Percentiles rank a stretch among this genome's conserved stretches.
Conservation (phyloP, 2,888 invertebrate genomes). For the Leucania comma region DNA sequence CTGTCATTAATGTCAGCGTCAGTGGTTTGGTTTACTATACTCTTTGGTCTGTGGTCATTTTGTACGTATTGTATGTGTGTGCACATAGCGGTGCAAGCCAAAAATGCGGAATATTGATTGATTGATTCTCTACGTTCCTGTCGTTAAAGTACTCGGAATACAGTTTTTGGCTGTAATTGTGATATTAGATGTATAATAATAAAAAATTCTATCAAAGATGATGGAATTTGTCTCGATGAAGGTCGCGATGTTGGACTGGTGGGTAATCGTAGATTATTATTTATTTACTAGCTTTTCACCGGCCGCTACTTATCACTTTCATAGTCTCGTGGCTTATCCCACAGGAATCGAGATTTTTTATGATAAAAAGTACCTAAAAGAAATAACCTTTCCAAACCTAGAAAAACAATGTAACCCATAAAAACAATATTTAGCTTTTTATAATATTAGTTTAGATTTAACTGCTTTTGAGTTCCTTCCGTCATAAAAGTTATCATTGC, state of each 20-base stretch:
- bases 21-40: no score
- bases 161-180: neutral
- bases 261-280: conserved; percentile 20
- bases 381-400: neutral
- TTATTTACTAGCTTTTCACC: neutral
- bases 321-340: neutral
- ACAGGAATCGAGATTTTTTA: neutral
- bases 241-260: conserved; percentile 78
- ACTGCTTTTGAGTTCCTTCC: no score
- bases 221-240: conserved; percentile 74
- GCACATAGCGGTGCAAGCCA: neutral
- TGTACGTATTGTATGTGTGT: no score
- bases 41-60: no score
- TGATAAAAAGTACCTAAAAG: neutral
- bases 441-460: no score
- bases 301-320: no score
- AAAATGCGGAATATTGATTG: neutral
- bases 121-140: neutral
- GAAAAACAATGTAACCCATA: no score
- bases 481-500: no score
- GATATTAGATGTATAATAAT: conserved; percentile 16
- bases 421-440: no score
- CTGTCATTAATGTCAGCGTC: no score
- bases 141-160: neutral
- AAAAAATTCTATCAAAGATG: conserved; percentile 42